A percentile compares a stretch with the other conserved stretches of the same genome.
These are phyloP conservation scores for Drosophila mayri DNA, from an alignment of 1,140 invertebrate species.

Conservation along the genomic window DNA sequence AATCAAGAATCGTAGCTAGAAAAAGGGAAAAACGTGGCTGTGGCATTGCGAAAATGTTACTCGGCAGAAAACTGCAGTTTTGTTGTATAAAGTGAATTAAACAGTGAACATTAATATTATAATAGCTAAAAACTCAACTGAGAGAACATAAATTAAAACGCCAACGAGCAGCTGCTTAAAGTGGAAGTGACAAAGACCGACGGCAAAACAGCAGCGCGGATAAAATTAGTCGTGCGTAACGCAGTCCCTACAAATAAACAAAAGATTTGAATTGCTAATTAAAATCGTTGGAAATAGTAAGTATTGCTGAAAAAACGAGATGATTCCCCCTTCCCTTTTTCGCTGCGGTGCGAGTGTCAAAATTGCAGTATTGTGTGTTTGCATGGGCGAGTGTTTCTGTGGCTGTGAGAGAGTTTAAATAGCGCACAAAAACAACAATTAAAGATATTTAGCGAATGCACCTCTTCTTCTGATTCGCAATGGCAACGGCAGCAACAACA, in stretches of 20 bases:
- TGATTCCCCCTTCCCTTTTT: conserved; percentile 18
- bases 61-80: not conserved
- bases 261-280: conserved; percentile 10
- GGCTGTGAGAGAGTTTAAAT: conserved; percentile 54
- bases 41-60: not conserved
- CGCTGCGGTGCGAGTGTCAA: conserved; percentile 58
- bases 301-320: conserved; percentile 25
- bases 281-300: conserved; percentile 15
- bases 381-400: conserved; percentile 22
- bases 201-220: conserved; percentile 59
- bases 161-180: conserved; percentile 13
- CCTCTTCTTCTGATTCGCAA: conserved; percentile 42
- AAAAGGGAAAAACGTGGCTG: not conserved
- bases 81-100: not conserved
- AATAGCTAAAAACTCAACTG: not conserved
- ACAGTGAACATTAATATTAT: not conserved
- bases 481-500: conserved; percentile 27
- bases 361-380: conserved; percentile 35
- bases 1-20: not conserved
- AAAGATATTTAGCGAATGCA: conserved; percentile 70
- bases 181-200: conserved; percentile 45
- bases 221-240: conserved; percentile 48
- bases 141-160: conserved; percentile 11
- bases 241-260: conserved; percentile 40
- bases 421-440: conserved; percentile 60